Conservation (phyloP, 2,113 vertebrate genomes). For the Coracopsis vasa region DNA sequence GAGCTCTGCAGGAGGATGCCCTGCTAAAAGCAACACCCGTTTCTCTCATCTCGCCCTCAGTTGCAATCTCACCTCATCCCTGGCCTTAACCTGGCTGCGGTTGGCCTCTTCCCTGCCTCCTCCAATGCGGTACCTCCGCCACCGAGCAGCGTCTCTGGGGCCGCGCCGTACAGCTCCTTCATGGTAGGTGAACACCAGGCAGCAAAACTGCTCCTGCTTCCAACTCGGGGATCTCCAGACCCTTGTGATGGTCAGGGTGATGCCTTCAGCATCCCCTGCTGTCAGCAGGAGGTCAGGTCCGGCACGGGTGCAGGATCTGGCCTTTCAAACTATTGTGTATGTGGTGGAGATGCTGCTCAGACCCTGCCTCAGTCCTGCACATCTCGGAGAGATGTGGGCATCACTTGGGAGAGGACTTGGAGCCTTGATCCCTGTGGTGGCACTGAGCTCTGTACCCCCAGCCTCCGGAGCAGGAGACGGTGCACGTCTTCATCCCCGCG, state of each 20-base stretch:
- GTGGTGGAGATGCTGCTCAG: not conserved
- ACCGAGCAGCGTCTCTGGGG: constrained; percentile 80
- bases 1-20: not conserved
- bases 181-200: constrained; percentile 73
- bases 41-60: constrained; percentile 56
- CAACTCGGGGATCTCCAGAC: not conserved
- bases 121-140: constrained; percentile 83
- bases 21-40: not conserved
- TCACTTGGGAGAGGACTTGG: too few species aligned
- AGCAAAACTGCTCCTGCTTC: not conserved
- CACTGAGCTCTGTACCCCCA: not conserved
- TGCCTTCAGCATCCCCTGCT: not conserved
- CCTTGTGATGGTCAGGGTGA: not conserved
- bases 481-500: constrained; percentile 94
- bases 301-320: accelerated
- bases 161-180: constrained; percentile 87
- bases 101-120: constrained; percentile 92
- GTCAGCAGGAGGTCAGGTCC: not conserved
- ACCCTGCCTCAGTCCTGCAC: not conserved
- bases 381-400: not conserved
- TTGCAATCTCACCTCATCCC: constrained; percentile 94
- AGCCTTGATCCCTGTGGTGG: not conserved
- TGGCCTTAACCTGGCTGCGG: constrained; percentile 88
- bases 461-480: constrained; percentile 91
- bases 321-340: not conserved